Evolutionary conservation across 2,113 vertebrate species (phyloP), one percentile per base, ranked within the genome.

Genomic region (Hippopotamus amphibius): DNA sequence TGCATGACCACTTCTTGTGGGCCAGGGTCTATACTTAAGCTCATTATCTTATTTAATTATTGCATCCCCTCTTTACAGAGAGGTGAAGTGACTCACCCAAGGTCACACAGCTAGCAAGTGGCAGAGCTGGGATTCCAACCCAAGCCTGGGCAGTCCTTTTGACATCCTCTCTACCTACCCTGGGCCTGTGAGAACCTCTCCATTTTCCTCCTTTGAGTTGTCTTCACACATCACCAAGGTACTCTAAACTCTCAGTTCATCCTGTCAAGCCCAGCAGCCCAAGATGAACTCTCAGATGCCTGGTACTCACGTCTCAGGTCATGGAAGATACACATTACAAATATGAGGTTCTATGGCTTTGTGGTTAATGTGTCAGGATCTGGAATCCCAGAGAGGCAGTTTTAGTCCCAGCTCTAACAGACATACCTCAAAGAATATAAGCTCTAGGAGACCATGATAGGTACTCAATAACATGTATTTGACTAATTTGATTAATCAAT

Each of bases 381-480:
- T 57, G 37, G 33, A 85, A 66, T 55, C 24, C 33, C 53, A 77
- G 5, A 30, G 30, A 82, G 28, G 22, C 43, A 4, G 41, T 50
- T 88, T 63, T 16, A 16, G 37, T 30, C 33, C 15, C 8, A 61
- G 43, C 7, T 63, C 8, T 53, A 48, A 33, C 0, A 16, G 37
- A 37, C 71, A 53, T 33, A 46, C n/a, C 33, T 68, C 48, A 85
- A 88, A 37, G 59, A 50, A 63, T 48, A 69, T 11, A 76, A 97
- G 9, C 61, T 84, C 59, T 43, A 68, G 57, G 90, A 84, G 37
- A 59, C 10, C 12, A 22, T 30, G 43, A n/a, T 84, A 53, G 12
- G 6, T 37, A 86, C 46, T 72, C 48, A 84, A 12, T 46, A 77
- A n/a, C 63, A 43, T 22, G 28, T 22, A 17, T 65, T 74, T 46